Conservation (phyloP, 2,797 vertebrate species). For the Falco cherrug region DNA sequence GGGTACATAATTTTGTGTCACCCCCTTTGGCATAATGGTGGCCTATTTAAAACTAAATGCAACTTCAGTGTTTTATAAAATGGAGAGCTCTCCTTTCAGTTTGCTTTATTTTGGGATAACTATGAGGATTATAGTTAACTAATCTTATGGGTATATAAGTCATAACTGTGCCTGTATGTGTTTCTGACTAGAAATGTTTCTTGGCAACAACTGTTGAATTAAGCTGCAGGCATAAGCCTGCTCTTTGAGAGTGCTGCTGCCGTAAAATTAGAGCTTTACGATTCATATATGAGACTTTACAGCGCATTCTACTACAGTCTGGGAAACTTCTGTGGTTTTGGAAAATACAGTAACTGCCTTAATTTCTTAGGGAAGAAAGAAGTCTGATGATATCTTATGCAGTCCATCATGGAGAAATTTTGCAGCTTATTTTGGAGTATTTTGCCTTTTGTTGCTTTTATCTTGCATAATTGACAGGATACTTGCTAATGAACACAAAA, state of each 20-base stretch:
- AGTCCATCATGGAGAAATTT: neutral
- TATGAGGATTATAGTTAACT: conserved; percentile 3
- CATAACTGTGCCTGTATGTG: neutral
- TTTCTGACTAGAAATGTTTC: conserved; percentile 25
- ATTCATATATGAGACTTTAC: neutral
- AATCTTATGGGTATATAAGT: neutral
- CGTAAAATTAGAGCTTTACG: conserved; percentile 1
- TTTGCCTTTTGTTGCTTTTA: neutral
- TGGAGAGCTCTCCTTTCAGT: neutral
- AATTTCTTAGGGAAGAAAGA: neutral
- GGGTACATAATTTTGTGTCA: neutral
- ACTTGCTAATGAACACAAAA: neutral
- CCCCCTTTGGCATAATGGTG: neutral
- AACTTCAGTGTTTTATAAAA: neutral
- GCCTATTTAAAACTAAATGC: neutral
- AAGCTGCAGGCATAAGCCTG: conserved; percentile 22
- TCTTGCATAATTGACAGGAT: neutral
- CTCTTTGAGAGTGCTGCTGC: neutral
- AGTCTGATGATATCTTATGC: neutral
- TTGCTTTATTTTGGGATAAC: neutral
- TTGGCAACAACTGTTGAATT: conserved; percentile 35
- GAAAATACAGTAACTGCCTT: neutral
- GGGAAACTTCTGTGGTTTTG: neutral
- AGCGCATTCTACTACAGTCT: neutral
- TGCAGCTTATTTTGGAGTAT: neutral